Evolutionary conservation across 2,113 vertebrate species (phyloP).

Genomic region (Lepisosteus osseus): DNA sequence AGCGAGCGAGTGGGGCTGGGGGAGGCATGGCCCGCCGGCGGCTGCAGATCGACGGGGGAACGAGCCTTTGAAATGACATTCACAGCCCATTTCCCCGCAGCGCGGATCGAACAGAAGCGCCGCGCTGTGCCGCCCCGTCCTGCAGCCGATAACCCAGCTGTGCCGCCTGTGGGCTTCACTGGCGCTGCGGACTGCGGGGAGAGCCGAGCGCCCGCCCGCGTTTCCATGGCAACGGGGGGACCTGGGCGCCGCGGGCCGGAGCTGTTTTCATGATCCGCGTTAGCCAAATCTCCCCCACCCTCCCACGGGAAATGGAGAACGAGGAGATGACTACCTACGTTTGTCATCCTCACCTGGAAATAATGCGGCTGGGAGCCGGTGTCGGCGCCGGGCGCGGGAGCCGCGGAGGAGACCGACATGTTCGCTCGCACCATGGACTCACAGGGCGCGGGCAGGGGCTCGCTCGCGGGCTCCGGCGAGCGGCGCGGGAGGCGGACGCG

Average conservation of each 20-base stretch:
- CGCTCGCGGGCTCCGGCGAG: conserved; percentile 46
- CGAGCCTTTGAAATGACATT: conserved; percentile 14
- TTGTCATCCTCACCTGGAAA: conserved; percentile 64
- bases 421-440: conserved; percentile 73
- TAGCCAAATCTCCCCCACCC: too few species aligned
- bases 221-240: too few species aligned
- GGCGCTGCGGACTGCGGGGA: too few species aligned
- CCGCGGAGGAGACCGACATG: conserved; percentile 73
- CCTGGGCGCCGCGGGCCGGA: too few species aligned
- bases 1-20: neutral
- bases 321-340: too few species aligned
- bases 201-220: too few species aligned
- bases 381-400: conserved; percentile 65
- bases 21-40: conserved; percentile 29
- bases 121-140: too few species aligned
- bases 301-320: too few species aligned
- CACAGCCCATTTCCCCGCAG: neutral
- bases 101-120: too few species aligned
- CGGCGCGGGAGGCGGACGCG: conserved; percentile 45
- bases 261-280: too few species aligned
- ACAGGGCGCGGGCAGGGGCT: conserved; percentile 57
- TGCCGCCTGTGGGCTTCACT: too few species aligned
- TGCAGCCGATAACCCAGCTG: too few species aligned
- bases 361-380: conserved; percentile 67
- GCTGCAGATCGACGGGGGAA: conserved; percentile 16